Base-by-base conservation (phyloP, 2,888 invertebrate genomes). In the Dolichopus griseipennis region DNA sequence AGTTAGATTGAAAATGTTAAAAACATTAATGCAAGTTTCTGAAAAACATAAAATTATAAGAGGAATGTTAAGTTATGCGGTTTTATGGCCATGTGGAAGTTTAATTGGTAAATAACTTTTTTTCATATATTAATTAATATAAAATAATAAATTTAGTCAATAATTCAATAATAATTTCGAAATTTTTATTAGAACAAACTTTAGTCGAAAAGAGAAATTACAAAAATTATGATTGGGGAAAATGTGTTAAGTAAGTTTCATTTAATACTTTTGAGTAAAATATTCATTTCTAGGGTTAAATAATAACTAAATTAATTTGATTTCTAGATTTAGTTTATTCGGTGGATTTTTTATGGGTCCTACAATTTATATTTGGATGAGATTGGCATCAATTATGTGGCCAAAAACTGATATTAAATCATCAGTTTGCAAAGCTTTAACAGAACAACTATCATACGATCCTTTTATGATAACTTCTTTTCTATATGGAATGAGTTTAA, bases 281-380 rank as follows among this genome's bases (percentile, higher is more conserved):
- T 4, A 27, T 27, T 27, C 27, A 4, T 27, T 27, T 4, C 2
- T 27, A 27, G 2, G 27, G 27, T n/a, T n/a, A n/a, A n/a, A n/a
- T n/a, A n/a, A n/a, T n/a, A n/a, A n/a, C n/a, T n/a, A n/a, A n/a
- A n/a, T n/a, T n/a, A n/a, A n/a, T n/a, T 15, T 22, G n/a, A 5
- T n/a, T 37, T 37, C 8, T 73, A 81, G 88, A 75, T 89, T 87
- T 76, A 83, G 87, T 76, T 73, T 88, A 69, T 89, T 87, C 75
- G 89, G 89, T 37, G 84, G 85, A 61, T 82, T 86, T 66, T 87
- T 87, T 75, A 86, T 87, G 71, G 89, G 89, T 1, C 89, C 89
- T 2, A 87, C 88, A n/a, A 78, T 89, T 18, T 88, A 87, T 75
- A 81, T 83, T 21, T 89, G 89, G 89, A 83, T 90, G 72, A 84